Conservation (phyloP, 30 jellyfish, hydroid and myxozoan genomes). For the Rhopilema esculentum region DNA sequence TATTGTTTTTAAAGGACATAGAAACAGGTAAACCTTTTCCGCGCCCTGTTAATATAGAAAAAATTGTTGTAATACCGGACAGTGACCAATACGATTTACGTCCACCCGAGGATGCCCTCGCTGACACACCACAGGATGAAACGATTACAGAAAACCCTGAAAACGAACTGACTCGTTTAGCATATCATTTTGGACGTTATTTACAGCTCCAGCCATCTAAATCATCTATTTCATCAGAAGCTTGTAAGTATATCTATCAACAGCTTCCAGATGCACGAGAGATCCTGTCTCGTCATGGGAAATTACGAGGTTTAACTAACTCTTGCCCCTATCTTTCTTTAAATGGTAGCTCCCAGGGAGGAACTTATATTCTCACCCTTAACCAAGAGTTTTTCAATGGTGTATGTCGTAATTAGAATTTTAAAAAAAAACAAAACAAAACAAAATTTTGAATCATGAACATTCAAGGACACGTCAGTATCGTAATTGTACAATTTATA, state of each 20-base stretch:
- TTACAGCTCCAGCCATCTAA: neutral
- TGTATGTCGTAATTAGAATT: neutral
- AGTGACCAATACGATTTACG: too few relatives aligned
- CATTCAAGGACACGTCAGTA: neutral
- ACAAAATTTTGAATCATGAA: neutral
- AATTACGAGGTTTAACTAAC: neutral
- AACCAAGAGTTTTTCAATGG: slow-evolving; percentile 28
- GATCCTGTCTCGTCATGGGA: slow-evolving; percentile 18
- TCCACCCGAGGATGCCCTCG: too few relatives aligned
- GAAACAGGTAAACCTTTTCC: too few relatives aligned
- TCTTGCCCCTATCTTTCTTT: slow-evolving; percentile 12
- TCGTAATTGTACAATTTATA: neutral
- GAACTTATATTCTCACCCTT: slow-evolving; percentile 6
- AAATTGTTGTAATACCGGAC: too few relatives aligned
- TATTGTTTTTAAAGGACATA: too few relatives aligned
- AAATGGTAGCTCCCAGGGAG: slow-evolving; percentile 7
- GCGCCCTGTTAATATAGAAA: too few relatives aligned
- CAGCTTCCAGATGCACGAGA: slow-evolving; percentile 18
- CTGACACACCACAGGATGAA: too few relatives aligned
- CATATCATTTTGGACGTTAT: neutral
- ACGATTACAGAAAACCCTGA: too few relatives aligned
- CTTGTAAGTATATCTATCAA: slow-evolving; percentile 18
- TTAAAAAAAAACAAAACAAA: too few relatives aligned
- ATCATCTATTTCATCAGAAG: slow-evolving; percentile 12
- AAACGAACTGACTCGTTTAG: too few relatives aligned